Evolutionary conservation across 2,113 vertebrate species (phyloP).

Genomic region (Bombycilla garrulus): DNA sequence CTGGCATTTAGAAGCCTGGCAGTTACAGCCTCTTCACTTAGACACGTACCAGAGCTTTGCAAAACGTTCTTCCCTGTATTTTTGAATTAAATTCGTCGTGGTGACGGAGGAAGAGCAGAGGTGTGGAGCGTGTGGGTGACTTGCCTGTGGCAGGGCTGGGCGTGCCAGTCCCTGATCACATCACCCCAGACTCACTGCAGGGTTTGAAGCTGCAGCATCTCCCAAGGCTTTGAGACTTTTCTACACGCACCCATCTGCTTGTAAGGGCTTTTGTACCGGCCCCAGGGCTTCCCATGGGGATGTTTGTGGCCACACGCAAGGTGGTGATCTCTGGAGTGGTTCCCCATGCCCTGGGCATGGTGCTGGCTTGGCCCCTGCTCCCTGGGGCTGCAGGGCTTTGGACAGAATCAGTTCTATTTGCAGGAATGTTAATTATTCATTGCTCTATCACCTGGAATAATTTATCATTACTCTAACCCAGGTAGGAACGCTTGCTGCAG

Average conservation of each 20-base stretch:
- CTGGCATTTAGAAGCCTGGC: background rate
- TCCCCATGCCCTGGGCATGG: background rate
- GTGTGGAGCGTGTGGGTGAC: rapidly evolving
- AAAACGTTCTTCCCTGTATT: background rate
- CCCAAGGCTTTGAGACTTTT: background rate
- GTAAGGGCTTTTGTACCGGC: background rate
- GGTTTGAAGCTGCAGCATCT: background rate
- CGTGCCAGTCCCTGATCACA: background rate
- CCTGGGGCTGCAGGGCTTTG: background rate
- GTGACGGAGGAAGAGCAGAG: background rate
- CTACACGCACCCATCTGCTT: background rate
- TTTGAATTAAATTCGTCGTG: background rate
- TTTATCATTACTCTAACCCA: background rate
- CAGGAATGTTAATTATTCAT: background rate
- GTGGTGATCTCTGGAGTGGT: background rate
- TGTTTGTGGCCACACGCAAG: rapidly evolving
- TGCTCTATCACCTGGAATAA: background rate
- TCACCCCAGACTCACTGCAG: background rate
- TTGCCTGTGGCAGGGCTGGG: background rate
- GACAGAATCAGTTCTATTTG: background rate
- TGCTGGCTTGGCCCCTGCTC: background rate
- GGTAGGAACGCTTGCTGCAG: background rate
- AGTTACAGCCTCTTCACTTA: background rate
- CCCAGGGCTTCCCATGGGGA: background rate
- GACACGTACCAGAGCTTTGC: background rate